phyloP scores from a whole-genome alignment of 2,797 vertebrate species.

The Enteromius treurensis region DNA sequence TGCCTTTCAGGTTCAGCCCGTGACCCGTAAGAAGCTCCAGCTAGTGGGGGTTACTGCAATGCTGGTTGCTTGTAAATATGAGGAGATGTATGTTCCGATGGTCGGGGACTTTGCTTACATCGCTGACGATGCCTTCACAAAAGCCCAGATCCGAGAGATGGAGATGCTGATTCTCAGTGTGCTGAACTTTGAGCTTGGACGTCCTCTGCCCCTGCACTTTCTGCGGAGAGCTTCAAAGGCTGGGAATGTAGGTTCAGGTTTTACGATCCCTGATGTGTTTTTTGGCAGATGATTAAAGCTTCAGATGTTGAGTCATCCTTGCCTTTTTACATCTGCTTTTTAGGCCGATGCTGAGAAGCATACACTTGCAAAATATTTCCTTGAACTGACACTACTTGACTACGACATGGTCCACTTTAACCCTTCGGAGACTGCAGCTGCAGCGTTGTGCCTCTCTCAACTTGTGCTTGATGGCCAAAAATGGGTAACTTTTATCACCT shows the following conservation, averaged over 20 bases:
- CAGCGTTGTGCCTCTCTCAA: conserved; percentile 86
- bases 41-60: conserved; percentile 90
- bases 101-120: conserved; percentile 92
- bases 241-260: conserved; percentile 78
- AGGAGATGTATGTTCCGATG: conserved; percentile 89
- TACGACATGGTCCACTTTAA: conserved; percentile 90
- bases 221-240: conserved; percentile 92
- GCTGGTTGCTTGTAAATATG: conserved; percentile 92
- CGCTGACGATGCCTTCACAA: conserved; percentile 88
- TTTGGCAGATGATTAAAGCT: not conserved
- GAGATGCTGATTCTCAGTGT: conserved; percentile 83
- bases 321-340: not conserved
- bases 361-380: conserved; percentile 91
- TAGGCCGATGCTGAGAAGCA: conserved; percentile 87
- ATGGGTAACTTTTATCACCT: conserved; percentile 80
- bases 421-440: conserved; percentile 90
- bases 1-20: conserved; percentile 79
- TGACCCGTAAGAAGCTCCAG: conserved; percentile 89
- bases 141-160: conserved; percentile 88
- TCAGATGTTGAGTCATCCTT: not conserved
- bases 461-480: conserved; percentile 80
- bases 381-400: conserved; percentile 91
- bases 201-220: conserved; percentile 92
- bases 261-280: not conserved
- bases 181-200: conserved; percentile 88